Evolutionary conservation across 2,113 vertebrate species (phyloP).

Genomic region (Calcarius ornatus): DNA sequence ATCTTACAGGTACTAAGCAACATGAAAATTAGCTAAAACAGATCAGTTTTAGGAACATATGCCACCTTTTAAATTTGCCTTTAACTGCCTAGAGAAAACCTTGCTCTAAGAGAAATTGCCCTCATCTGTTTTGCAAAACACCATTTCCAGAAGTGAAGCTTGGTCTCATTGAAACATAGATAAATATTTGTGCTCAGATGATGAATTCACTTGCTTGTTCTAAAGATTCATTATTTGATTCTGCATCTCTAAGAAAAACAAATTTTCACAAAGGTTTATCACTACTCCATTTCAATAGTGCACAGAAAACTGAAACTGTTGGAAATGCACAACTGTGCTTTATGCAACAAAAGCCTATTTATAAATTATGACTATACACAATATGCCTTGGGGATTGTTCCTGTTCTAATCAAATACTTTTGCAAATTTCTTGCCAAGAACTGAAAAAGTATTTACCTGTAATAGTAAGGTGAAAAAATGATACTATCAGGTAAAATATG

Average conservation of each 20-base stretch:
- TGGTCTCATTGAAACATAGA: not conserved
- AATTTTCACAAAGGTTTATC: not conserved
- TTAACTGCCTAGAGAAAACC: not conserved
- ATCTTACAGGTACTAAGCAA: not conserved
- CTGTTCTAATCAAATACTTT: not conserved
- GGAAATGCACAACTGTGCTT: not conserved
- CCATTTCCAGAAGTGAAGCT: not conserved
- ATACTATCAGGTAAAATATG: not conserved
- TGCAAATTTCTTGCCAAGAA: not conserved
- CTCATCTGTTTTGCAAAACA: not conserved
- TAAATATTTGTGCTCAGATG: constrained; percentile 14
- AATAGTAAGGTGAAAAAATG: not conserved
- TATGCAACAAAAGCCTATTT: constrained; percentile 18
- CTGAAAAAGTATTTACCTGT: constrained; percentile 3
- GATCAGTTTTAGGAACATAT: not conserved
- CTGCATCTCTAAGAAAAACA: constrained; percentile 24
- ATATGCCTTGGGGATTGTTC: not conserved
- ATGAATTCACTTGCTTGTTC: not conserved
- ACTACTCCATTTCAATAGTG: not conserved
- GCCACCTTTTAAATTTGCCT: not conserved
- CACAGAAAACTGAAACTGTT: not conserved
- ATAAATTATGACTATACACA: not conserved
- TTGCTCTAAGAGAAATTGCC: not conserved
- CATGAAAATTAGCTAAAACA: not conserved
- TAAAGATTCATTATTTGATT: constrained; percentile 8